Percentiles rank a stretch among this genome's conserved stretches.
Evolutionary conservation across 2,113 vertebrate genomes (phyloP).

Genomic region (Engraulis encrasicolus): DNA sequence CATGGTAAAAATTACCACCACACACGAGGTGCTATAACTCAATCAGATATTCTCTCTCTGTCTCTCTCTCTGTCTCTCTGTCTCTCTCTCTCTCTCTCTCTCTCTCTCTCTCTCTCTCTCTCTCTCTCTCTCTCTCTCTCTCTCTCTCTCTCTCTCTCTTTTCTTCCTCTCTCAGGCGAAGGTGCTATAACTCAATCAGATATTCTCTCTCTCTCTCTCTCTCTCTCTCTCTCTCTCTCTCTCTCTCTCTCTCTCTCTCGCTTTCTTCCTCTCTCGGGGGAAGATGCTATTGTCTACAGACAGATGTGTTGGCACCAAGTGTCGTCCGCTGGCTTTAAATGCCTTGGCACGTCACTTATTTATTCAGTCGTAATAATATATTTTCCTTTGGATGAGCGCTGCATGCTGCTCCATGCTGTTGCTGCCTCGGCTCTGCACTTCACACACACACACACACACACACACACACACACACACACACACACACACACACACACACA

Average conservation of each 20-base stretch:
- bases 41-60: constrained; percentile 29
- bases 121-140: constrained; percentile 36
- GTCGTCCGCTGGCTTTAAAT: constrained; percentile 57
- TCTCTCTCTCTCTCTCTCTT: constrained; percentile 32
- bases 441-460: no score
- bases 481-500: no score
- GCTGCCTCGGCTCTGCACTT: constrained; percentile 22
- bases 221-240: no score
- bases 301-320: constrained; percentile 53
- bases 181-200: constrained; percentile 37
- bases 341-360: constrained; percentile 71
- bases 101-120: constrained; percentile 33
- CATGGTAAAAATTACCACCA: neutral
- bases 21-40: constrained; percentile 29
- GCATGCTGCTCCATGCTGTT: constrained; percentile 63
- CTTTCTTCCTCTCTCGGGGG: constrained; percentile 21
- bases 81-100: constrained; percentile 32
- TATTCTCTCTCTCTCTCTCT: constrained; percentile 31
- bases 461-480: no score
- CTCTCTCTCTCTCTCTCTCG: constrained; percentile 28
- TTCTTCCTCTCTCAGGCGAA: no score
- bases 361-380: constrained; percentile 75
- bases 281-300: constrained; percentile 37
- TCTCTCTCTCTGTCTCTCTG: constrained; percentile 16
- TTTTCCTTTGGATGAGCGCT: constrained; percentile 72